Base-by-base conservation (phyloP, 2,888 invertebrate species). In the Periphyllus acericola region DNA sequence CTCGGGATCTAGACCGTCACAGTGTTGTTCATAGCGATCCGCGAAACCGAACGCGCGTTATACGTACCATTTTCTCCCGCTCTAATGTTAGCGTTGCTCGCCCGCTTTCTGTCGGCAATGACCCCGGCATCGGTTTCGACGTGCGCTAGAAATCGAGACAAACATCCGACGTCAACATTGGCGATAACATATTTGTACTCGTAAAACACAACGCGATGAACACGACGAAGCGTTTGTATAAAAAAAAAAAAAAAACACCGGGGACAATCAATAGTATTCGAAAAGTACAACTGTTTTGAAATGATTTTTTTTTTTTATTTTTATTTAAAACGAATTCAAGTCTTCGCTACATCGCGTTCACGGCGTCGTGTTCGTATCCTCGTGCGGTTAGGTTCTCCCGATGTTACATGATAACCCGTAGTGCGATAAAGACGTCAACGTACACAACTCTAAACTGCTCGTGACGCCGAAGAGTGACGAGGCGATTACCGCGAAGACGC, bases 61-160 rank as follows among this genome's bases (percentile, higher is more conserved):
- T 66, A 40, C 76, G 25, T 86, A 86, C 86, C 79, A 17, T 86
- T 79, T 78, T 86, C 86, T 0, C 0, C 32, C 1, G 55, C 1
- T 8, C 3, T 19, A 8, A 72, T 40, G 36, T 79, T 55, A 1
- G 25, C 29, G 17, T 71, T 34, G 11, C 32, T 60, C 40, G 32
- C 29, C 2, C 36, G 17, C 34, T 17, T 29, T 80, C 86, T 80
- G 25, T 55, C 71, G 4, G 3, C 52, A 32, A 86, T 72, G 32
- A 25, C 9, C 34, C 55, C 14, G 3, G 32, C 79, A 29, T 80
- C 78, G 25, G 34, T 55, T 9, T 72, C 79, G 5, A 17, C 21
- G 60, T 80, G 86, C 29, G 34, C 86, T 86, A 60, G 72, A 85
- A 84, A 74, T 25, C 46, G 6, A n/a, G n/a, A 14, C 46, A 46